Percentiles rank a stretch among this genome's conserved stretches.
Evolutionary conservation across 2,797 vertebrate genomes (phyloP).

Genomic region (Antennarius maculatus): DNA sequence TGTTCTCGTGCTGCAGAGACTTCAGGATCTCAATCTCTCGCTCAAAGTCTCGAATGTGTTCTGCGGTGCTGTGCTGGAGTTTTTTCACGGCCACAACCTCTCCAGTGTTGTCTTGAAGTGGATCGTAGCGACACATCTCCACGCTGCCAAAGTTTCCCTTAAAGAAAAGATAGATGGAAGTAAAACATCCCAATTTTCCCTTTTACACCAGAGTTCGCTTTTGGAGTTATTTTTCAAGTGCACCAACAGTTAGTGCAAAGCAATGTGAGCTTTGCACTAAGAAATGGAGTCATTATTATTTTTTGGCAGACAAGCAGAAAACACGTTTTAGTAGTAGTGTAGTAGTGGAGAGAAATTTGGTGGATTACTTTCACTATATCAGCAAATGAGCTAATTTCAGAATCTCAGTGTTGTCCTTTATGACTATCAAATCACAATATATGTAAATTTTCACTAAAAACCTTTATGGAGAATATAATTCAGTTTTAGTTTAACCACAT

Average conservation of each 20-base stretch:
- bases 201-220: neutral
- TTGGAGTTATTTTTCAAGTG: neutral
- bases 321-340: neutral
- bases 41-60: conserved; percentile 95
- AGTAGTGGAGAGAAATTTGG: neutral
- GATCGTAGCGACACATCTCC: conserved; percentile 97
- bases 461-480: no score
- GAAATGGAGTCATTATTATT: neutral
- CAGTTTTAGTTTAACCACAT: no score
- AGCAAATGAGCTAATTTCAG: neutral
- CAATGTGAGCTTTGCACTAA: neutral
- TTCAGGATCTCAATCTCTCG: conserved; percentile 97
- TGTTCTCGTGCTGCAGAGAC: conserved; percentile 97
- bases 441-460: no score
- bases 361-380: neutral
- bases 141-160: conserved; percentile 98
- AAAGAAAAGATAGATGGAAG: conserved; percentile 4
- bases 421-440: no score
- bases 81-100: conserved; percentile 98
- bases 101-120: conserved; percentile 94
- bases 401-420: neutral
- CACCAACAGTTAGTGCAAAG: no score
- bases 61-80: conserved; percentile 93
- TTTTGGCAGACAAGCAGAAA: neutral
- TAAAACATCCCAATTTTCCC: accelerated